phyloP scores from a whole-genome alignment of 1,140 invertebrate species.

The Bombus impatiens region DNA sequence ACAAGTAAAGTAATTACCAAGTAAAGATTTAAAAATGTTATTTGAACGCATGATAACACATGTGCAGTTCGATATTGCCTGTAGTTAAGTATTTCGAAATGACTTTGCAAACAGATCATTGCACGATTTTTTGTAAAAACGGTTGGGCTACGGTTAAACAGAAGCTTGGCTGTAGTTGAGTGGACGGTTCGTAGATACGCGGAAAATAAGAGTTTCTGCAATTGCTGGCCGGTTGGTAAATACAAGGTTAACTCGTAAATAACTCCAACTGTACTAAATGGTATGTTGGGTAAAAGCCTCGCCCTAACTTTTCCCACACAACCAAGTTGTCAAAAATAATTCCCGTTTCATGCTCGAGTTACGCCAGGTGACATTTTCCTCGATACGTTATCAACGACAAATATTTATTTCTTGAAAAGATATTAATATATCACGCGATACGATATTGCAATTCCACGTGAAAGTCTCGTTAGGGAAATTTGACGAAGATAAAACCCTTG shows the following conservation, averaged over 20 bases:
- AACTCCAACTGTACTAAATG: constrained; percentile 44
- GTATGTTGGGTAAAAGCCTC: constrained; percentile 11
- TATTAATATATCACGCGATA: background rate
- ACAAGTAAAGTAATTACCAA: too few relatives aligned
- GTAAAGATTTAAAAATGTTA: too few relatives aligned
- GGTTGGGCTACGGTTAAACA: constrained; percentile 5
- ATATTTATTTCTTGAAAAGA: background rate
- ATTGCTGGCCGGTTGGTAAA: constrained; percentile 34
- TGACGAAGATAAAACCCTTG: background rate
- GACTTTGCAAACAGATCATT: background rate
- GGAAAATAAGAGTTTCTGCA: constrained; percentile 42
- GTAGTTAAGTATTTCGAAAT: too few relatives aligned
- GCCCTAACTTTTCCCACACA: constrained; percentile 21
- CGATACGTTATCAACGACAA: background rate
- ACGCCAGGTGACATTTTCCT: background rate
- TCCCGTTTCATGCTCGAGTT: background rate
- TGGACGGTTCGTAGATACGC: constrained; percentile 6
- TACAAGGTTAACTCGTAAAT: constrained; percentile 37
- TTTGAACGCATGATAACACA: too few relatives aligned
- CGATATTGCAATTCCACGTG: background rate
- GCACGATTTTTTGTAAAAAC: constrained; percentile 10
- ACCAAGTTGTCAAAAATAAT: constrained; percentile 25
- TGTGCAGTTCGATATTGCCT: too few relatives aligned
- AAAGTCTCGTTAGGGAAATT: background rate
- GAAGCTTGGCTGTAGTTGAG: constrained; percentile 21